Evolutionary conservation across 2,888 invertebrate genomes (phyloP).

Genomic region (Eristalinus aeneus): DNA sequence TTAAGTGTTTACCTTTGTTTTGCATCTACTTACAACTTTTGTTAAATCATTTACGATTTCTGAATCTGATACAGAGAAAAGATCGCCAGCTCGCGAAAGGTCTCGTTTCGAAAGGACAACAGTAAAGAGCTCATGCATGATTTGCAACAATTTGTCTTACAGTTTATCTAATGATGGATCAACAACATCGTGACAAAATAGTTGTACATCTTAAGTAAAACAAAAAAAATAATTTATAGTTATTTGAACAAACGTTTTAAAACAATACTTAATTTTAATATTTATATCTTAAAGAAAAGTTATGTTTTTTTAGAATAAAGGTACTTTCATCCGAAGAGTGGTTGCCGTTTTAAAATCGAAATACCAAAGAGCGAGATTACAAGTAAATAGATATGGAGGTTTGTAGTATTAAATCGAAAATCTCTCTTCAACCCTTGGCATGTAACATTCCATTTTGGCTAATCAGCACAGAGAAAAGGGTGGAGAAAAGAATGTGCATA

Average conservation of each 20-base stretch:
- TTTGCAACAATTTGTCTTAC: conserved; percentile 73
- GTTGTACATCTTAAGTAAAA: conserved; percentile 11
- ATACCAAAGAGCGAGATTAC: not conserved
- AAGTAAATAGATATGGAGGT: conserved; percentile 1
- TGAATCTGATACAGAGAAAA: conserved; percentile 93
- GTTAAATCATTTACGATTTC: conserved; percentile 92
- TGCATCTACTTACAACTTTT: conserved; percentile 86
- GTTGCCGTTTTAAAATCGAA: not conserved
- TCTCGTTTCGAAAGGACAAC: conserved; percentile 94
- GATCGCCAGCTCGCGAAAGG: conserved; percentile 93
- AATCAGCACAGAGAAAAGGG: conserved; percentile 28
- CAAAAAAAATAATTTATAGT: not conserved
- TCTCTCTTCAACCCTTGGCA: conserved; percentile 49
- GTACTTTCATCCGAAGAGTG: not conserved
- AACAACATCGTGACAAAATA: conserved; percentile 20
- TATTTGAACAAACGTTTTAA: not conserved
- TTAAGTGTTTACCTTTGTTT: not conserved
- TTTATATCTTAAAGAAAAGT: too few relatives aligned
- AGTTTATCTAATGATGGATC: conserved; percentile 4
- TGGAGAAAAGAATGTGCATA: conserved; percentile 32
- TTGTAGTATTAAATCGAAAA: conserved; percentile 36
- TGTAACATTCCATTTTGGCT: conserved; percentile 51
- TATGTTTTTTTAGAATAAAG: not conserved
- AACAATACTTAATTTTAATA: not conserved
- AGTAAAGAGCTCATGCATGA: conserved; percentile 95